Percentiles rank a stretch among this genome's conserved stretches.
phyloP scores from a whole-genome alignment of 2,797 vertebrate genomes.

The Lutjanus campechanus region DNA sequence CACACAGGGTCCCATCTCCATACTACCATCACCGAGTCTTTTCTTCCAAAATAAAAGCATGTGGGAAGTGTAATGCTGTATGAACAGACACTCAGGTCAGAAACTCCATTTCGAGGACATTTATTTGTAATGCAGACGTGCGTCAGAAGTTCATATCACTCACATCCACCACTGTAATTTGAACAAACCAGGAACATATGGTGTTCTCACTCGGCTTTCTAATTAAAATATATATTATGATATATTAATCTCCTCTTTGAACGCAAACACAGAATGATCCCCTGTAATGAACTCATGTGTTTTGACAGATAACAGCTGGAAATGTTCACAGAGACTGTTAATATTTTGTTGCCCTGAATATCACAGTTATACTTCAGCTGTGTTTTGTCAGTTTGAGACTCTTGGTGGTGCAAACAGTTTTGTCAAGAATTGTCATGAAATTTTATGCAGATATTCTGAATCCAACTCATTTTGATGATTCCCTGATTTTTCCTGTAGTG shows the following conservation, averaged over 20 bases:
- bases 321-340: conserved; percentile 23
- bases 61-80: neutral
- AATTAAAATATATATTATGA: conserved; percentile 54
- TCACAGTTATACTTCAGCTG: conserved; percentile 8
- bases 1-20: neutral
- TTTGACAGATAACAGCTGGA: conserved; percentile 56
- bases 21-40: neutral
- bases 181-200: conserved; percentile 46
- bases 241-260: conserved; percentile 44
- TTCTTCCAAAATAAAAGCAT: neutral
- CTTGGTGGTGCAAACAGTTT: neutral
- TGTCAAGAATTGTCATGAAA: neutral
- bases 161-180: conserved; percentile 17
- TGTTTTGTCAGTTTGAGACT: neutral
- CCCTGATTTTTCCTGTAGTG: neutral
- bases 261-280: conserved; percentile 28
- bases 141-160: conserved; percentile 12
- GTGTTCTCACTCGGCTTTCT: conserved; percentile 27
- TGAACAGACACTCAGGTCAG: neutral
- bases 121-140: conserved; percentile 5
- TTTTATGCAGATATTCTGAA: neutral
- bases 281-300: conserved; percentile 51
- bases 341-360: conserved; percentile 9
- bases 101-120: conserved; percentile 4
- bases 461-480: neutral